These are phyloP conservation scores for Drosophila nr. medialis DNA, from an alignment of 2,888 invertebrate genomes.

Conservation along the genomic window DNA sequence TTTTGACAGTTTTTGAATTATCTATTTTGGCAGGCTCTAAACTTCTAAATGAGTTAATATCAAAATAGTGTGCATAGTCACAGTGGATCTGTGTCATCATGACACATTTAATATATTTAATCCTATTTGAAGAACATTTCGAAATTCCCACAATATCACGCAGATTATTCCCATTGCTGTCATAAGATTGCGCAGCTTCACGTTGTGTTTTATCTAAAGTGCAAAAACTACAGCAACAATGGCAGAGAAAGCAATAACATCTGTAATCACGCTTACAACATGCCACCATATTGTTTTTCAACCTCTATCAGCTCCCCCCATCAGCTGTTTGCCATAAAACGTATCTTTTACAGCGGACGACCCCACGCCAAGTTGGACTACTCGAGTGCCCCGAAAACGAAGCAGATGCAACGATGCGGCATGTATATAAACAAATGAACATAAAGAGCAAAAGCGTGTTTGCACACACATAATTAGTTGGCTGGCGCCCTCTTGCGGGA, in stretches of 20 bases:
- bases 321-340: conserved; percentile 40
- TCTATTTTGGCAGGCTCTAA: neutral
- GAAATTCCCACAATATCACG: conserved; percentile 11
- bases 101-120: neutral
- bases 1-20: conserved; percentile 18
- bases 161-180: conserved; percentile 11
- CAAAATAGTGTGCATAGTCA: neutral
- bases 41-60: neutral
- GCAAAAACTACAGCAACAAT: conserved; percentile 22
- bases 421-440: conserved; percentile 30
- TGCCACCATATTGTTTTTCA: conserved; percentile 48
- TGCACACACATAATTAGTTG: conserved; percentile 14
- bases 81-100: neutral
- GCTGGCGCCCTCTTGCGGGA: conserved; percentile 23
- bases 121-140: neutral
- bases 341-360: conserved; percentile 23
- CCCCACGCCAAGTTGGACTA: conserved; percentile 19
- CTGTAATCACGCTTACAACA: conserved; percentile 60
- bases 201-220: conserved; percentile 51
- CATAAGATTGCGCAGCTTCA: conserved; percentile 37
- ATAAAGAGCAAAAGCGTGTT: conserved; percentile 35
- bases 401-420: conserved; percentile 2
- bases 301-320: neutral
- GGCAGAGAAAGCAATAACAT: conserved; percentile 50
- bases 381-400: conserved; percentile 7